A percentile compares a stretch with the other conserved stretches of the same genome.
These are phyloP conservation scores for Tinamus major DNA, from an alignment of 2,797 vertebrate species.

Conservation along the genomic window DNA sequence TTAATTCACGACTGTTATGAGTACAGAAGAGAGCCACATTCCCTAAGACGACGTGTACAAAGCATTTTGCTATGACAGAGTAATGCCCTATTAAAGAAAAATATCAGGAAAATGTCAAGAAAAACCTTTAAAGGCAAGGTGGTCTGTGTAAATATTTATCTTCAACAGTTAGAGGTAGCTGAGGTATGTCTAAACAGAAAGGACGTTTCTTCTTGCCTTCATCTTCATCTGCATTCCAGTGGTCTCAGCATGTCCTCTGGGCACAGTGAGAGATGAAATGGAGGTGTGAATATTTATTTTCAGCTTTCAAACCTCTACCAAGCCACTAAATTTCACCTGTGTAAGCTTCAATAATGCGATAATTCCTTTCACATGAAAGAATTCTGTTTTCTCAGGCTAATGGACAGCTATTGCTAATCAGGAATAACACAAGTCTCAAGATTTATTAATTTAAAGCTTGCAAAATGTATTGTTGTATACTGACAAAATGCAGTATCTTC, in stretches of 20 bases:
- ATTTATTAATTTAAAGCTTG: neutral
- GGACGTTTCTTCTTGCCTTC: neutral
- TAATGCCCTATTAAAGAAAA: neutral
- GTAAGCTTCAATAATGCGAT: neutral
- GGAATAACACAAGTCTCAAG: neutral
- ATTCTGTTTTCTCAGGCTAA: neutral
- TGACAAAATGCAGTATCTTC: neutral
- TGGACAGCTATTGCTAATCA: rapidly evolving
- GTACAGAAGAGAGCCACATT: neutral
- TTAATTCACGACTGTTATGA: neutral
- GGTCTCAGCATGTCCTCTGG: neutral
- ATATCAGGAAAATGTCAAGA: neutral
- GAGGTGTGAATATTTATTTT: neutral
- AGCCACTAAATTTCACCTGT: neutral
- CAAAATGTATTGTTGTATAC: neutral
- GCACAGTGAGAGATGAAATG: neutral
- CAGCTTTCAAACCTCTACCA: neutral
- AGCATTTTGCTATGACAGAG: neutral
- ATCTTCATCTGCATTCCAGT: neutral
- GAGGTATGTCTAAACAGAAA: neutral
- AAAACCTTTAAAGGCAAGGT: neutral
- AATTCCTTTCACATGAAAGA: neutral
- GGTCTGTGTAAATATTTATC: neutral
- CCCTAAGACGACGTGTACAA: neutral
- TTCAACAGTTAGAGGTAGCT: neutral